phyloP scores from a whole-genome alignment of 2,797 vertebrate species.

The Prionace glauca region DNA sequence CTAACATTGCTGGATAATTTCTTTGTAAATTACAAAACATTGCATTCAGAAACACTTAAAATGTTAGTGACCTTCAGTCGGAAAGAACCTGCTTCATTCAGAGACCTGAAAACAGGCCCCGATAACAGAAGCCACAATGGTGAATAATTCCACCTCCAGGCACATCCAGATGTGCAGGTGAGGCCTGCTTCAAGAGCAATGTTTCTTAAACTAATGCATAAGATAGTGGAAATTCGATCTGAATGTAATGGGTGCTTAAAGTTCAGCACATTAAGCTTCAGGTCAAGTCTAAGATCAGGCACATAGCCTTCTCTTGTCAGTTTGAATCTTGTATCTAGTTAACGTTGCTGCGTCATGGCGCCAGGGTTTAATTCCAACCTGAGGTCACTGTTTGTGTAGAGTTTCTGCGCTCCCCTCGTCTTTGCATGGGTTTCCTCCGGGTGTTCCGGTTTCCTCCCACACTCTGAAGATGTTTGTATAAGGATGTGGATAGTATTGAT shows the following conservation, averaged over 20 bases:
- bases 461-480: no score
- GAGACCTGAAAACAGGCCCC: no score
- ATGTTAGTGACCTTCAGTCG: background rate
- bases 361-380: no score
- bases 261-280: background rate
- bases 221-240: background rate
- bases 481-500: no score
- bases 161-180: background rate
- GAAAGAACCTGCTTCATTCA: background rate
- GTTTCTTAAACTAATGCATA: background rate
- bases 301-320: no score
- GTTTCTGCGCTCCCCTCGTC: no score
- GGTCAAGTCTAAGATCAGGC: no score
- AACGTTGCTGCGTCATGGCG: no score
- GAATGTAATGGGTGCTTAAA: background rate
- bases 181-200: background rate
- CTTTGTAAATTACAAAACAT: background rate
- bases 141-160: background rate
- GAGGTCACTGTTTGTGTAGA: no score
- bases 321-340: no score
- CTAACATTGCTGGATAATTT: background rate
- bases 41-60: background rate
- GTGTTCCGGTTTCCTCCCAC: no score
- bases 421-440: no score
- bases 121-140: background rate